Conservation (phyloP, 2,797 vertebrate species). For the Morus bassanus region DNA sequence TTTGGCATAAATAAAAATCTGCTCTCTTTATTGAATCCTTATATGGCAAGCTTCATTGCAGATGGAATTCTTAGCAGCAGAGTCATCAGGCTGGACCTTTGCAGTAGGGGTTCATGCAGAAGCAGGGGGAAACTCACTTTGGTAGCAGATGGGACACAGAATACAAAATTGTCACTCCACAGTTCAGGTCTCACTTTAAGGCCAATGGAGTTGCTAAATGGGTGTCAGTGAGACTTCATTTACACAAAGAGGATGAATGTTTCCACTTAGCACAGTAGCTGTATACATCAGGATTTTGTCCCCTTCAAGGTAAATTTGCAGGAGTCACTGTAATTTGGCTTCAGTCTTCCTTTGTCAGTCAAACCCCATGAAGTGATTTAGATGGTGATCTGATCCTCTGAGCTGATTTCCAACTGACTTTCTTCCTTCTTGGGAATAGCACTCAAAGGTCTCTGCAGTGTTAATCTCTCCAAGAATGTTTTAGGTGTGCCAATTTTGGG, state of each 20-base stretch:
- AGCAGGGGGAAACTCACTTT: background rate
- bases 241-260: background rate
- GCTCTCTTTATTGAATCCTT: background rate
- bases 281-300: background rate
- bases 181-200: background rate
- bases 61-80: background rate
- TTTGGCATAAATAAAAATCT: conserved; percentile 2
- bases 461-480: background rate
- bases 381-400: background rate
- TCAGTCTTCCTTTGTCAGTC: background rate
- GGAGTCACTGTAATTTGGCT: background rate
- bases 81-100: background rate
- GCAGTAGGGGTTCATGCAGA: background rate
- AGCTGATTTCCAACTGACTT: background rate
- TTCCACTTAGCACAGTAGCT: background rate
- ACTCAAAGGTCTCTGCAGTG: background rate
- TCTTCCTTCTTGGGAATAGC: background rate
- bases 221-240: background rate
- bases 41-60: background rate
- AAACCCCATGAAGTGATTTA: background rate
- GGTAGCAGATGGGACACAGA: background rate
- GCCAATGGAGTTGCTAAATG: background rate
- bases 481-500: background rate
- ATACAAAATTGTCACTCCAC: background rate
- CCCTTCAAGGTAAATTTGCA: background rate